phyloP scores from a whole-genome alignment of 2,797 vertebrate genomes.

The Pipistrellus nathusii region DNA sequence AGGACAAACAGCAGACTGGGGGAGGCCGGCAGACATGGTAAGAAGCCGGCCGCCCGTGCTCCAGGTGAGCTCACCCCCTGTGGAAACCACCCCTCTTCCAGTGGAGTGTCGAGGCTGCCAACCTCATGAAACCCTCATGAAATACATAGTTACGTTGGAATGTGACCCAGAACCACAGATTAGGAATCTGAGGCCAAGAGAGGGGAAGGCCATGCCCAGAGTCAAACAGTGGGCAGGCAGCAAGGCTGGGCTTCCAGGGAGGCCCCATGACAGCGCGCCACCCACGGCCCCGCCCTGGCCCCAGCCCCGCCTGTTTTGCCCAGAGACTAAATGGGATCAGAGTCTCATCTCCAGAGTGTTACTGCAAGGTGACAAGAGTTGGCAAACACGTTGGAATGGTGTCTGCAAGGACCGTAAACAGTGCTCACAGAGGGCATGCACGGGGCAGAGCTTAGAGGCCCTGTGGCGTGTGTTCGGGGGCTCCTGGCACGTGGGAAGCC shows the following conservation, averaged over 20 bases:
- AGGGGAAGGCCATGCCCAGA: background rate
- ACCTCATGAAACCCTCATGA: background rate
- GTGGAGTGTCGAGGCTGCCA: background rate
- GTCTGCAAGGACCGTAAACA: background rate
- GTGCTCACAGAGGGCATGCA: background rate
- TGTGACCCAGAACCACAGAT: background rate
- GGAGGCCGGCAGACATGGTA: background rate
- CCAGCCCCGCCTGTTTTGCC: background rate
- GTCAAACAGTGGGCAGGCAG: background rate
- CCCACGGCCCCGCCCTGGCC: background rate
- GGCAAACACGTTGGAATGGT: background rate
- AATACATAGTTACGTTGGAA: background rate
- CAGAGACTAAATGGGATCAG: background rate
- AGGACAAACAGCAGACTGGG: background rate
- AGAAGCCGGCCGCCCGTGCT: background rate
- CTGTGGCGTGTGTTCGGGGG: background rate
- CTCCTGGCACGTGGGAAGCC: background rate
- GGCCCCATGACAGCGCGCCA: too few relatives aligned
- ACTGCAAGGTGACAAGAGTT: background rate
- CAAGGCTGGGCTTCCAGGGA: background rate
- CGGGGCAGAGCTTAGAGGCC: background rate
- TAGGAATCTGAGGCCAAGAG: background rate
- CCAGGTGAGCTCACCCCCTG: background rate
- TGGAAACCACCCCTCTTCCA: background rate
- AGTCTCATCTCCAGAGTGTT: conserved; percentile 14